Evolutionary conservation across 2,888 invertebrate genomes (phyloP).

Genomic region (Linnaemya tessellans): DNA sequence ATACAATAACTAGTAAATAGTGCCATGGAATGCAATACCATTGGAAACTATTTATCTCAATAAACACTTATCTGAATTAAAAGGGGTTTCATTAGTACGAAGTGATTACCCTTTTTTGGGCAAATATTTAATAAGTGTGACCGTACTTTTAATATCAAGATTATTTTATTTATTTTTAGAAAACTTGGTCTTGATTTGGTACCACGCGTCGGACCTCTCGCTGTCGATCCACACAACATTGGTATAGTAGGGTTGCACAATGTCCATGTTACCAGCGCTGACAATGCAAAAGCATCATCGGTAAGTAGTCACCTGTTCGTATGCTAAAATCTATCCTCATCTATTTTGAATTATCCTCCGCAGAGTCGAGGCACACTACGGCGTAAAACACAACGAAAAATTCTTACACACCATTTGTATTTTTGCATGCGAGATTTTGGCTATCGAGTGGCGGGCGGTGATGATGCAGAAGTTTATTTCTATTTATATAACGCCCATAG

Average conservation of each 20-base stretch:
- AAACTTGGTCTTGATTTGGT: constrained; percentile 96
- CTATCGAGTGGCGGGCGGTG: constrained; percentile 93
- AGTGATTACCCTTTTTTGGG: too few relatives aligned
- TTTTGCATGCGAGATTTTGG: constrained; percentile 95
- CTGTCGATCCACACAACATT: constrained; percentile 94
- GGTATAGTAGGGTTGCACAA: constrained; percentile 95
- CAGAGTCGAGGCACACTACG: constrained; percentile 83
- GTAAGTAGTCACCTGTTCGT: constrained; percentile 84
- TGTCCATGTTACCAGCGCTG: constrained; percentile 90
- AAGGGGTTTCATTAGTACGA: too few relatives aligned
- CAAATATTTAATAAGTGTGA: too few relatives aligned
- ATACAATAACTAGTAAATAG: too few relatives aligned
- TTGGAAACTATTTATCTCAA: too few relatives aligned
- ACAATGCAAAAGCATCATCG: constrained; percentile 87
- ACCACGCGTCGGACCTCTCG: constrained; percentile 93
- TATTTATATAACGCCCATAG: constrained; percentile 90
- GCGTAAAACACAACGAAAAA: constrained; percentile 81
- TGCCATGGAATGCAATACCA: too few relatives aligned
- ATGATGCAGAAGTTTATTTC: constrained; percentile 94
- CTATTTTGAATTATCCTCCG: constrained; percentile 65
- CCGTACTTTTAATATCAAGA: too few relatives aligned
- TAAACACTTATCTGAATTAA: too few relatives aligned
- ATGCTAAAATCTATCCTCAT: neutral
- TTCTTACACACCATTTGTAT: constrained; percentile 90
- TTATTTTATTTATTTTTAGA: constrained; percentile 85